Conservation (phyloP, 1,140 invertebrate species). For the Drosophila nigrodunni region DNA sequence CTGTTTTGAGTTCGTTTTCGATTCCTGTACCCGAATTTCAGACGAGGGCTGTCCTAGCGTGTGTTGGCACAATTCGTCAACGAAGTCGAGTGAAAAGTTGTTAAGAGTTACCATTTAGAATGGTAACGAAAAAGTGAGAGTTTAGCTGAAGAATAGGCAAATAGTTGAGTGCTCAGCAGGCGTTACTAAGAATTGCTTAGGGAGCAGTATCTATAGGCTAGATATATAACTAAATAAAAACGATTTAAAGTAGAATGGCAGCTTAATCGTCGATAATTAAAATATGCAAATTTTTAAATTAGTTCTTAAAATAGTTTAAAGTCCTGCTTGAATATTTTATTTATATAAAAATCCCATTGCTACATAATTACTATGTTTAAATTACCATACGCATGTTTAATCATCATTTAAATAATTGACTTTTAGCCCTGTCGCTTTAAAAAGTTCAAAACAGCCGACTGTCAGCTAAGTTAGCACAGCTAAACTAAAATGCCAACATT, state of each 20-base stretch:
- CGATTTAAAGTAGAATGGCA: neutral
- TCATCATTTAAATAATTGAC: too few relatives aligned
- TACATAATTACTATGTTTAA: too few relatives aligned
- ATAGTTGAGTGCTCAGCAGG: slow-evolving; percentile 6
- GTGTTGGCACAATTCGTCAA: slow-evolving; percentile 60
- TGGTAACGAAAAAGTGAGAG: slow-evolving; percentile 27
- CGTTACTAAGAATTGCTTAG: neutral
- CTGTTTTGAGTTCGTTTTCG: too few relatives aligned
- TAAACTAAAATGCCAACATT: slow-evolving; percentile 22
- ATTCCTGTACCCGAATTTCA: neutral
- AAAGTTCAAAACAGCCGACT: neutral
- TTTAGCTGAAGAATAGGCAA: slow-evolving; percentile 7
- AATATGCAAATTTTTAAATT: too few relatives aligned
- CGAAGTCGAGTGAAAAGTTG: slow-evolving; percentile 42
- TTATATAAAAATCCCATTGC: too few relatives aligned
- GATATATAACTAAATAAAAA: neutral
- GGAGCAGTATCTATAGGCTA: neutral
- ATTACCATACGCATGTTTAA: too few relatives aligned
- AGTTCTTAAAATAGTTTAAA: too few relatives aligned
- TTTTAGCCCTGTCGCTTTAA: too few relatives aligned
- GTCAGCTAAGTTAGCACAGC: neutral
- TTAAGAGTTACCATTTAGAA: slow-evolving; percentile 27
- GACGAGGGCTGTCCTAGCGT: slow-evolving; percentile 49
- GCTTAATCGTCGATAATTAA: neutral
- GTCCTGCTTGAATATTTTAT: too few relatives aligned